Evolutionary conservation across 2,888 invertebrate genomes (phyloP).

Genomic region (Tanaodytes sp.): DNA sequence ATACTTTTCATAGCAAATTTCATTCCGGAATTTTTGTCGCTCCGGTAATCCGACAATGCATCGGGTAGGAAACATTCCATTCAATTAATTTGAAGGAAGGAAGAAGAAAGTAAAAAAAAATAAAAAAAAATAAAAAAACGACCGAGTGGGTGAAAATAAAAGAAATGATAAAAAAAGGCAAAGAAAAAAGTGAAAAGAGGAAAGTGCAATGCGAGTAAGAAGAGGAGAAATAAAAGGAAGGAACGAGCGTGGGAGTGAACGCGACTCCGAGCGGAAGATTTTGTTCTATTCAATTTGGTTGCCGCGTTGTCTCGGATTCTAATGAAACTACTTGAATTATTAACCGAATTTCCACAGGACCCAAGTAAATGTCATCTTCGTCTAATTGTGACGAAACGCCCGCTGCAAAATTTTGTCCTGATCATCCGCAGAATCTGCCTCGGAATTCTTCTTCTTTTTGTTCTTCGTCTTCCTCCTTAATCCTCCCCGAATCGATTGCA

Average conservation of each 20-base stretch:
- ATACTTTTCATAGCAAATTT: no score
- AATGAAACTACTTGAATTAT: slow-evolving; percentile 47
- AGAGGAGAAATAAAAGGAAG: no score
- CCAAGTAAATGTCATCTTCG: slow-evolving; percentile 31
- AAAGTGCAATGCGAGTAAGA: background rate
- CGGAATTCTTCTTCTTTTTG: slow-evolving; percentile 15
- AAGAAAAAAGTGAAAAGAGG: no score
- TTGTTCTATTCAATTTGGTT: slow-evolving; percentile 33
- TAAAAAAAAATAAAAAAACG: no score
- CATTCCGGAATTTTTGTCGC: no score
- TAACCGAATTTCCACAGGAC: slow-evolving; percentile 35
- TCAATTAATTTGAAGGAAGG: slow-evolving; percentile 41
- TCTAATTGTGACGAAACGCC: slow-evolving; percentile 32
- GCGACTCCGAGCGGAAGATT: no score
- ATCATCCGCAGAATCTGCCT: slow-evolving; percentile 17
- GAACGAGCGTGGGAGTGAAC: no score
- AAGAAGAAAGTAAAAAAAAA: background rate
- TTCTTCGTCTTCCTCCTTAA: no score
- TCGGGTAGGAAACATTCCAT: slow-evolving; percentile 35
- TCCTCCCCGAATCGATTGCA: slow-evolving; percentile 50
- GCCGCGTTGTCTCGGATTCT: slow-evolving; percentile 27
- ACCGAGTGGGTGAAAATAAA: background rate
- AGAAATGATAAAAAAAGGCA: no score
- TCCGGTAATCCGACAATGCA: slow-evolving; percentile 34
- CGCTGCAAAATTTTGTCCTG: slow-evolving; percentile 14